These are phyloP conservation scores for Hemichromis elongatus DNA, from an alignment of 2,113 vertebrate genomes.

Conservation along the genomic window DNA sequence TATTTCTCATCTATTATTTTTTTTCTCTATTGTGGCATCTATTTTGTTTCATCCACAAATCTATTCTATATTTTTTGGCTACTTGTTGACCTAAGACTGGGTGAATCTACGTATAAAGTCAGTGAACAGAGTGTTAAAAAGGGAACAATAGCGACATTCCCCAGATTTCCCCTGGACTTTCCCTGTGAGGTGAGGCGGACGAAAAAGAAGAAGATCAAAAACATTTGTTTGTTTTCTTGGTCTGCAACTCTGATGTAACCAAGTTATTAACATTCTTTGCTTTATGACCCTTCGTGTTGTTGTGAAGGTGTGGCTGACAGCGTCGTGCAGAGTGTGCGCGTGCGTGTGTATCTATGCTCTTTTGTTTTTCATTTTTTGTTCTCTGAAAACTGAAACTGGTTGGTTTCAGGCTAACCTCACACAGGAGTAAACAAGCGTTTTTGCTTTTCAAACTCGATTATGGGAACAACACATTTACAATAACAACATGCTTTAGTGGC, in stretches of 20 bases:
- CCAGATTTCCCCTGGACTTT: background rate
- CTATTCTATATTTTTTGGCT: background rate
- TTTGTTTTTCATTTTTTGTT: background rate
- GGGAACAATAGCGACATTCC: background rate
- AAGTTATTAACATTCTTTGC: background rate
- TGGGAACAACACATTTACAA: background rate
- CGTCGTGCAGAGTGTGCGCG: fast-evolving
- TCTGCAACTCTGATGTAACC: background rate
- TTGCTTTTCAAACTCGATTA: background rate
- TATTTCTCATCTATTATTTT: background rate
- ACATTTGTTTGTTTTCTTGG: background rate
- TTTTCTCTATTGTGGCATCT: background rate
- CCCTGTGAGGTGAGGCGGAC: background rate
- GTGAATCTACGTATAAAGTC: background rate
- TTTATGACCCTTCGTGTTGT: background rate
- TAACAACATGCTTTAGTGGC: background rate
- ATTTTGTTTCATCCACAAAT: background rate
- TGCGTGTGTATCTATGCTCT: background rate
- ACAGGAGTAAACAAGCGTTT: background rate
- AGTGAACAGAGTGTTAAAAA: background rate
- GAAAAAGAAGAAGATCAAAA: background rate
- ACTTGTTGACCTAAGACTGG: background rate
- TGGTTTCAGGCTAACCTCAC: background rate
- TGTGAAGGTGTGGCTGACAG: background rate
- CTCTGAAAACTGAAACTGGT: background rate